Percentiles rank a stretch among this genome's conserved stretches.
phyloP scores from a whole-genome alignment of 2,113 vertebrate species.

The Heloderma charlesbogerti region DNA sequence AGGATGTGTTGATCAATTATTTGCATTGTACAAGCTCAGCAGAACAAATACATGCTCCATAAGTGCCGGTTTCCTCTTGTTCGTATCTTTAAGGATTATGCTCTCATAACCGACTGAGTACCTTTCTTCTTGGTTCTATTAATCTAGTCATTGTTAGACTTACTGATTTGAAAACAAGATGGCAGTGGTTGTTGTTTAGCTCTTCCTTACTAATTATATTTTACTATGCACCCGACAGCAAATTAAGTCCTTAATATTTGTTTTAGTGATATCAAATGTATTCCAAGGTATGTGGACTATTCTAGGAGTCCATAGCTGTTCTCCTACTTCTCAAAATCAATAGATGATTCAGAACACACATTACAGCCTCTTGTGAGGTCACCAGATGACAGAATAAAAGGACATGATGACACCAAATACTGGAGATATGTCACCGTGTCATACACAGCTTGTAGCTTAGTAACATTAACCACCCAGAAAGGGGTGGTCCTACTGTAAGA shows the following conservation, averaged over 20 bases:
- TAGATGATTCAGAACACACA: not conserved
- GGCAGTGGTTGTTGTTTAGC: constrained; percentile 22
- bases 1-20: constrained; percentile 71
- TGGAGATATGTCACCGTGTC: not conserved
- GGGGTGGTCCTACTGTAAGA: not conserved
- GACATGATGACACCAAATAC: not conserved
- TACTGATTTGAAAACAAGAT: constrained; percentile 45
- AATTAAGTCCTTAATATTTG: not conserved
- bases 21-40: constrained; percentile 57
- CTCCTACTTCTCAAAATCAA: not conserved
- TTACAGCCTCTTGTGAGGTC: not conserved
- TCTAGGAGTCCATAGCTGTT: not conserved
- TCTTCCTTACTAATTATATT: constrained; percentile 23
- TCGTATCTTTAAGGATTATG: constrained; percentile 46
- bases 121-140: constrained; percentile 27
- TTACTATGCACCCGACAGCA: not conserved
- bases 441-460: not conserved
- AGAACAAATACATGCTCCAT: constrained; percentile 56
- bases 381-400: not conserved
- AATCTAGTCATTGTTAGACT: not conserved
- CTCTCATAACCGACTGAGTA: constrained; percentile 24
- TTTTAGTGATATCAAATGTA: not conserved
- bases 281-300: not conserved
- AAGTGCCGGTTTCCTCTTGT: constrained; percentile 36
- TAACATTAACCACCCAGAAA: not conserved